These are phyloP conservation scores for Drosophila histrio DNA, from an alignment of 2,888 invertebrate species.

Conservation along the genomic window DNA sequence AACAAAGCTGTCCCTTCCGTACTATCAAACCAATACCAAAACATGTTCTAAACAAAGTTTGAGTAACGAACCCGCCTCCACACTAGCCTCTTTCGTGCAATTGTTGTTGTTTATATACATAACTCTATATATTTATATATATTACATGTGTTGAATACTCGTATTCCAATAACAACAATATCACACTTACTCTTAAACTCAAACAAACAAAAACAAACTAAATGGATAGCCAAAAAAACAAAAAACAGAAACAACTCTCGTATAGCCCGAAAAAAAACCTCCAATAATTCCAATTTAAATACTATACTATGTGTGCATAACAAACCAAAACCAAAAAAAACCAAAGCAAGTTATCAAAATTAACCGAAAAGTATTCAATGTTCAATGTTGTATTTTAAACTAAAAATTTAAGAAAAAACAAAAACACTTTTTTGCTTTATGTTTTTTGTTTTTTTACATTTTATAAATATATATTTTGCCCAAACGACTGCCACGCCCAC, in stretches of 20 bases:
- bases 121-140: slow-evolving; percentile 40
- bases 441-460: slow-evolving; percentile 26
- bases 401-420: slow-evolving; percentile 28
- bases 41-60: slow-evolving; percentile 55
- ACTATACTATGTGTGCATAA: slow-evolving; percentile 45
- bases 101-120: slow-evolving; percentile 69
- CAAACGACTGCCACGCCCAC: slow-evolving; percentile 61
- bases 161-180: slow-evolving; percentile 63
- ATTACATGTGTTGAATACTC: slow-evolving; percentile 65
- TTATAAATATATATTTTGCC: slow-evolving; percentile 27
- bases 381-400: slow-evolving; percentile 76
- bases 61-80: slow-evolving; percentile 61
- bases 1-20: slow-evolving; percentile 63
- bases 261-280: slow-evolving; percentile 51
- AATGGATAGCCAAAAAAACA: slow-evolving; percentile 48
- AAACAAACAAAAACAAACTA: slow-evolving; percentile 11
- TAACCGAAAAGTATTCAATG: slow-evolving; percentile 69
- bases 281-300: slow-evolving; percentile 38
- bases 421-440: slow-evolving; percentile 45
- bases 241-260: slow-evolving; percentile 34
- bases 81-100: slow-evolving; percentile 76
- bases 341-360: slow-evolving; percentile 20
- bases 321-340: slow-evolving; percentile 13
- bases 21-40: slow-evolving; percentile 61
- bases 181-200: slow-evolving; percentile 40